A percentile compares a stretch with the other conserved stretches of the same genome.
phyloP scores from a whole-genome alignment of 2,113 vertebrate species.

The Electrona antarctica region DNA sequence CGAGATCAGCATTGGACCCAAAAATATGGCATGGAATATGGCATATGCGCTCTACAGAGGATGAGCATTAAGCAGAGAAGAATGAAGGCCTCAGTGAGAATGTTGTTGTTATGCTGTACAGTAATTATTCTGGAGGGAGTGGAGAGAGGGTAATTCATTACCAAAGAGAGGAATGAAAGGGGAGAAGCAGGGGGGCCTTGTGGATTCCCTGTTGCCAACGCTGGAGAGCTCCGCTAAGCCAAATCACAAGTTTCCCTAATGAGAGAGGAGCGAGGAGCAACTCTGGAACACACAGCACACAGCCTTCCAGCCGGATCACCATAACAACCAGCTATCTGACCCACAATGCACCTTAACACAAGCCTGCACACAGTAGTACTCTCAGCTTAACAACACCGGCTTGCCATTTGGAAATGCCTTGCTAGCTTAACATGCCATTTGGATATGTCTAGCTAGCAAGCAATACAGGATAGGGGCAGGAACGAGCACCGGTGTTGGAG shows the following conservation, averaged over 20 bases:
- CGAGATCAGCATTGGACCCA: no score
- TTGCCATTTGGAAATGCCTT: constrained; percentile 33
- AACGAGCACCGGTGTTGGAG: no score
- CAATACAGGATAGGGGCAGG: background rate
- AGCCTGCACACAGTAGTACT: constrained; percentile 54
- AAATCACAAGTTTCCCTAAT: constrained; percentile 81
- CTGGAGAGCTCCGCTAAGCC: constrained; percentile 71
- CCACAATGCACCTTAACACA: constrained; percentile 78
- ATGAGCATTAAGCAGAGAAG: background rate
- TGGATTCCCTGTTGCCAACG: constrained; percentile 52
- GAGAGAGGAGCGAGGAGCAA: constrained; percentile 71
- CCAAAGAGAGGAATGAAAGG: constrained; percentile 48
- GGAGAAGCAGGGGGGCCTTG: constrained; percentile 20
- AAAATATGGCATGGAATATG: no score
- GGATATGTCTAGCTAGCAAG: constrained; percentile 32
- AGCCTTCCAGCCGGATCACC: constrained; percentile 79
- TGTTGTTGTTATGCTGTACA: constrained; percentile 34
- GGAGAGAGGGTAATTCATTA: constrained; percentile 37
- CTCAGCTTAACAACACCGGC: constrained; percentile 41
- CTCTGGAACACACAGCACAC: constrained; percentile 59
- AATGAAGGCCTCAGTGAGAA: constrained; percentile 18
- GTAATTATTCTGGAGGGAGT: constrained; percentile 51
- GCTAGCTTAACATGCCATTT: constrained; percentile 11
- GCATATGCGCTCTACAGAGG: background rate
- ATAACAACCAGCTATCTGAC: constrained; percentile 78